These are phyloP conservation scores for Drosophila suboccidentalis DNA, from an alignment of 2,888 invertebrate species.

Conservation along the genomic window DNA sequence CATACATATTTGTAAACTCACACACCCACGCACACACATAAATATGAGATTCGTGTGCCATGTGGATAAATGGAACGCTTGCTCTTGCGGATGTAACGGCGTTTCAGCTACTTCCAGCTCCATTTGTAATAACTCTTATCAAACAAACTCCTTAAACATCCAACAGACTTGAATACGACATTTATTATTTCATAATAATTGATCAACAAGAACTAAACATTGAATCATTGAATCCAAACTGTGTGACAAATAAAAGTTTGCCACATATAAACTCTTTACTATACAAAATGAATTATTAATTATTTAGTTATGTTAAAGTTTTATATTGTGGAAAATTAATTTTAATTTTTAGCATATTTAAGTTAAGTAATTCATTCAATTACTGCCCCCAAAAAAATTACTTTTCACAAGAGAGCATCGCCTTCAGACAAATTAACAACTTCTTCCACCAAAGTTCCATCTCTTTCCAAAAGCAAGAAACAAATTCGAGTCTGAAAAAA, in stretches of 20 bases:
- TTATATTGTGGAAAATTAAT: too few species aligned
- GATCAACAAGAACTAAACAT: background rate
- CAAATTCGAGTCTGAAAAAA: too few species aligned
- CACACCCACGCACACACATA: background rate
- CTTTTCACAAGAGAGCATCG: too few species aligned
- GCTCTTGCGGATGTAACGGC: constrained; percentile 18
- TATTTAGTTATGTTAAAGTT: background rate
- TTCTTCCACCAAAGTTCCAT: too few species aligned
- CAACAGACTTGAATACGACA: background rate
- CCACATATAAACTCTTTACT: background rate
- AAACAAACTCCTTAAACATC: background rate
- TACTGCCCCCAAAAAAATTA: too few species aligned
- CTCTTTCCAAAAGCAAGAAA: too few species aligned
- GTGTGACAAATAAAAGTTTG: background rate
- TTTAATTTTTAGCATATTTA: too few species aligned
- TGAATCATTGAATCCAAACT: background rate
- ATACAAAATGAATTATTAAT: background rate
- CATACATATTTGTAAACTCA: background rate
- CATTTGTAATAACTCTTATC: constrained; percentile 1
- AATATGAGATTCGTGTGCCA: constrained; percentile 1
- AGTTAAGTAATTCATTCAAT: too few species aligned
- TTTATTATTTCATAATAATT: background rate
- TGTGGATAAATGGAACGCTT: constrained; percentile 3
- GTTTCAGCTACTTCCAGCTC: constrained; percentile 16
- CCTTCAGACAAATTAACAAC: too few species aligned